Base-by-base conservation (phyloP, 2,888 invertebrate species). In the Polydrusus cervinus region DNA sequence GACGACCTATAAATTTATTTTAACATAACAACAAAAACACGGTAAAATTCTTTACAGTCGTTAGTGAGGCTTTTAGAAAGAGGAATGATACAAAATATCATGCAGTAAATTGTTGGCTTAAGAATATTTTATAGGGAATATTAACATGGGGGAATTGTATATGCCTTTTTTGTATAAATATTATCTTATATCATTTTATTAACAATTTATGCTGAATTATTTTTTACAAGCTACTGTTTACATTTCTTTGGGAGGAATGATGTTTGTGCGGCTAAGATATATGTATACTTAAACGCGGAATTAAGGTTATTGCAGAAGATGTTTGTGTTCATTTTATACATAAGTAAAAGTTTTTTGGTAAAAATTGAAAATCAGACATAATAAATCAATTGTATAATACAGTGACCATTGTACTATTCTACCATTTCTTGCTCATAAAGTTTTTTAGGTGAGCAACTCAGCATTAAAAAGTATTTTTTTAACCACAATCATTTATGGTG, bases 101-200 rank as follows among this genome's bases (percentile, higher is more conserved):
- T 43, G 53, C 62, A 47, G 45, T 71, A 75, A 76, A 72, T 53
- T 76, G 71, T 72, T 60, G 68, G 64, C 62, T 47, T 57, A 69
- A 69, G 62, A 34, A 69, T 69, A 53, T 13, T 73, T 73, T 76
- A 76, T 76, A 66, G 73, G 20, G 66, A 53, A 76, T 76, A 76
- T 73, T 61, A 65, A 70, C 51, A 53, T 3, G 18, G n/a, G 38
- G 68, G 69, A 68, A 64, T 43, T 5, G 53, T 62, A 72, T 45
- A 69, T 74, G 57, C 74, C 65, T 74, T 65, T 70, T 69, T 64
- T 70, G 69, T 74, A 65, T 74, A 40, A 55, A 3, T 53, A 55
- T 69, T 62, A 69, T 47, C 25, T 65, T 70, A 47, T 75, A 45
- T 65, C 13, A 2, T 51, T 51, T 20, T 51, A 51, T 51, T 9